A percentile compares a stretch with the other conserved stretches of the same genome.
These are phyloP conservation scores for Campoplex capitator DNA, from an alignment of 2,888 invertebrate genomes.

Conservation along the genomic window DNA sequence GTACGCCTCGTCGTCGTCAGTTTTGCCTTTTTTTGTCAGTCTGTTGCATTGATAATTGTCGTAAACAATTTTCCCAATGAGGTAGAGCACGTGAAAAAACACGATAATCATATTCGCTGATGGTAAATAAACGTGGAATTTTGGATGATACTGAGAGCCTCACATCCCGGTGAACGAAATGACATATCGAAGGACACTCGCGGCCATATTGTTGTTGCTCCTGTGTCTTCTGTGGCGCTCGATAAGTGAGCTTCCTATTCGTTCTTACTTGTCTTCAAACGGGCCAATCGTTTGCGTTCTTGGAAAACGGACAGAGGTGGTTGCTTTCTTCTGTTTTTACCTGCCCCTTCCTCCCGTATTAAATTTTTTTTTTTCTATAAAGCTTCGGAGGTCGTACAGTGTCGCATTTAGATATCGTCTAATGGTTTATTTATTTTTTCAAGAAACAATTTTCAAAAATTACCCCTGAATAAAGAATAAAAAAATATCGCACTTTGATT, in stretches of 20 bases:
- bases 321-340: too few species aligned
- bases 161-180: constrained; percentile 59
- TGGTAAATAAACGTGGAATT: constrained; percentile 36
- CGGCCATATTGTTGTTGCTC: constrained; percentile 74
- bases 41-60: constrained; percentile 65
- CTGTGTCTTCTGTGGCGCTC: constrained; percentile 53
- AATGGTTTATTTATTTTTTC: too few species aligned
- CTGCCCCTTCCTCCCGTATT: too few species aligned
- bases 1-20: neutral
- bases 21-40: constrained; percentile 38
- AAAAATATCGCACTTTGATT: too few species aligned
- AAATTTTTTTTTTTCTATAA: too few species aligned
- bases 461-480: too few species aligned
- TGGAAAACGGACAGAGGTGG: neutral
- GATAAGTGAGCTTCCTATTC: neutral
- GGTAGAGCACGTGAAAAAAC: constrained; percentile 78
- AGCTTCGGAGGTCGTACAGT: too few species aligned
- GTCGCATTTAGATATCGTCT: too few species aligned
- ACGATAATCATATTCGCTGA: constrained; percentile 77
- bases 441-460: too few species aligned
- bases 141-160: constrained; percentile 14
- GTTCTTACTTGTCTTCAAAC: constrained; percentile 67
- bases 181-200: constrained; percentile 54
- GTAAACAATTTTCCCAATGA: constrained; percentile 77
- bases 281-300: constrained; percentile 55